phyloP scores from a whole-genome alignment of 2,888 invertebrate species.

The Zaprionus bogoriensis region DNA sequence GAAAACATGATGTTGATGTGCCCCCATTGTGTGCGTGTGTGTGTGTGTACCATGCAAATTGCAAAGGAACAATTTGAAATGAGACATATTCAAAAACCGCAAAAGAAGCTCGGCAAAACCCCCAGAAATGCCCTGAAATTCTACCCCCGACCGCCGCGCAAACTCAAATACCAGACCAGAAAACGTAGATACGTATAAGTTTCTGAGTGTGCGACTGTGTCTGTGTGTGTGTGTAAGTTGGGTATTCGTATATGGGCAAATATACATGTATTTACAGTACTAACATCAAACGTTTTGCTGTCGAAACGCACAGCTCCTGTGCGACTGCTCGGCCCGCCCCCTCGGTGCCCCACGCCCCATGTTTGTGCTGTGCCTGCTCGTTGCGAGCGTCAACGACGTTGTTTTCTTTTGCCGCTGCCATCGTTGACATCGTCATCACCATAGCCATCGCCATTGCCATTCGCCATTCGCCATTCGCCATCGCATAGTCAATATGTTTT shows the following conservation, averaged over 20 bases:
- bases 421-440: conserved; percentile 25
- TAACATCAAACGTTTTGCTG: conserved; percentile 74
- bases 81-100: conserved; percentile 67
- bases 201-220: conserved; percentile 1
- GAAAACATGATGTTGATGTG: conserved; percentile 42
- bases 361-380: no score
- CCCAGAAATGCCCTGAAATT: conserved; percentile 19
- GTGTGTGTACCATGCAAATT: conserved; percentile 55
- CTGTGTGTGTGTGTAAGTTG: conserved; percentile 14
- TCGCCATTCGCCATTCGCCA: conserved; percentile 34
- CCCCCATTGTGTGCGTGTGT: conserved; percentile 21
- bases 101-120: conserved; percentile 44
- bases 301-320: conserved; percentile 22
- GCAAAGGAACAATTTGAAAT: conserved; percentile 72
- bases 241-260: conserved; percentile 55
- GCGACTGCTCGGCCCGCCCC: background rate
- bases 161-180: conserved; percentile 62
- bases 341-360: conserved; percentile 14
- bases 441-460: conserved; percentile 46
- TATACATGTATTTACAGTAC: conserved; percentile 69
- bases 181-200: conserved; percentile 33
- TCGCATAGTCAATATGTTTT: conserved; percentile 80
- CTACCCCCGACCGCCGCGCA: conserved; percentile 9
- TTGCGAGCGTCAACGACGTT: conserved; percentile 63
- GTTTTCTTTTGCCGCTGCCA: conserved; percentile 59